Evolutionary conservation across 2,797 vertebrate species (phyloP), one percentile per base, ranked within the genome.

Genomic region (Trematomus bernacchii): DNA sequence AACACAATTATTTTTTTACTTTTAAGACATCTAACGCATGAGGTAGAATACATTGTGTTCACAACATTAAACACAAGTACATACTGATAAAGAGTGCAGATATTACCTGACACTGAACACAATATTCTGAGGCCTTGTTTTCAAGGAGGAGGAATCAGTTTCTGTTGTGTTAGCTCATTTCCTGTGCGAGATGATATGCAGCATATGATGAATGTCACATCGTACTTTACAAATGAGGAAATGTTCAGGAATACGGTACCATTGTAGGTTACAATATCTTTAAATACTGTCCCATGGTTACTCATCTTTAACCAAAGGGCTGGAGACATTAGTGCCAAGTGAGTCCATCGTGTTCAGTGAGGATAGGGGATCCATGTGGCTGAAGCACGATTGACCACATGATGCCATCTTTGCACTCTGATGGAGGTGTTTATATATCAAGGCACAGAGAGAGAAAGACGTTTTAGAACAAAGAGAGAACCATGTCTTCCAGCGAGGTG

Each of bases 261-360:
- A n/a, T n/a, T 21, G 18, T 33, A 51, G 16, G n/a, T 13, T 27
- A 47, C 40, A 6, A 60, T 70, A 76, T 46, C 46, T 6, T 23
- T 3, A 23, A 18, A 33, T 14, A 10, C 44, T 18, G 54, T 85
- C 84, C 67, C 48, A 46, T 52, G 46, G 23, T 12, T 59, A 74
- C 52, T 87, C 79, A 11, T 85, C 66, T 57, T 86, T 83, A 4
- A 59, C 42, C 51, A 43, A 50, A 40, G 54, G 15, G 27, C 15
- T 21, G 12, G 30, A 5, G 46, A 44, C 52, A 10, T 12, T 18
- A 23, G 21, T 43, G 30, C 11, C 23, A 33, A 48, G 50, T 7
- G 4, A 62, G 18, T 57, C 44, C 21, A 27, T 14, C 3, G 33
- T 23, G 37, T 68, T 30, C 58, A 55, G 19, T 2, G 30, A 27